A percentile compares a stretch with the other conserved stretches of the same genome.
These are phyloP conservation scores for Apocheima hispidaria DNA, from an alignment of 2,888 invertebrate species.

Conservation along the genomic window DNA sequence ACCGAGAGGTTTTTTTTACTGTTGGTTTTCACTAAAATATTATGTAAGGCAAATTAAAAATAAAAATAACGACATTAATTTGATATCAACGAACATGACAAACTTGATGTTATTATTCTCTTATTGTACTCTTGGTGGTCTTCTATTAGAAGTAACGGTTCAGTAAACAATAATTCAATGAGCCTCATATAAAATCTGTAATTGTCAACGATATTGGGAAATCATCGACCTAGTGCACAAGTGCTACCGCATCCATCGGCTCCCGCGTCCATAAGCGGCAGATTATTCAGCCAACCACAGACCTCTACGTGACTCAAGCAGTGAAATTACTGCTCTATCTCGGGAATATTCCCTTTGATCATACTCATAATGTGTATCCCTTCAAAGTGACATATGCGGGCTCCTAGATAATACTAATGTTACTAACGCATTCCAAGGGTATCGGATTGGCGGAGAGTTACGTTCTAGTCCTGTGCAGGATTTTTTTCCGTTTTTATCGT, in stretches of 20 bases:
- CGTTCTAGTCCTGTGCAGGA: neutral
- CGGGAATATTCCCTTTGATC: slow-evolving; percentile 50
- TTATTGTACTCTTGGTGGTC: slow-evolving; percentile 22
- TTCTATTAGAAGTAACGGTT: slow-evolving; percentile 3
- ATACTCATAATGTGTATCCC: slow-evolving; percentile 40
- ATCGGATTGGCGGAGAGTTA: neutral
- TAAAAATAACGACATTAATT: too few relatives aligned
- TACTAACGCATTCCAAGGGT: neutral
- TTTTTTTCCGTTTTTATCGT: neutral
- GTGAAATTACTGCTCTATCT: slow-evolving; percentile 47
- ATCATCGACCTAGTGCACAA: slow-evolving; percentile 15
- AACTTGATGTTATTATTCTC: slow-evolving; percentile 13
- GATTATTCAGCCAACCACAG: slow-evolving; percentile 60
- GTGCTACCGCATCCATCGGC: slow-evolving; percentile 9
- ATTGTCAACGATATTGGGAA: slow-evolving; percentile 9
- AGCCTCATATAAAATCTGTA: slow-evolving; percentile 1
- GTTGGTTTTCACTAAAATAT: too few relatives aligned
- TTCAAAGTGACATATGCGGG: slow-evolving; percentile 32
- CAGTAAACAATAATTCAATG: neutral
- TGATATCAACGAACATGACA: too few relatives aligned
- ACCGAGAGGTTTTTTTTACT: too few relatives aligned
- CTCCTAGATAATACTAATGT: slow-evolving; percentile 15
- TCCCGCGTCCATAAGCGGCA: slow-evolving; percentile 46
- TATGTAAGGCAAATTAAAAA: too few relatives aligned
- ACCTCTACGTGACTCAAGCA: slow-evolving; percentile 56